Percentiles rank a stretch among this genome's conserved stretches.
These are phyloP conservation scores for Drosophila ohnishii DNA, from an alignment of 1,140 invertebrate species.

Conservation along the genomic window DNA sequence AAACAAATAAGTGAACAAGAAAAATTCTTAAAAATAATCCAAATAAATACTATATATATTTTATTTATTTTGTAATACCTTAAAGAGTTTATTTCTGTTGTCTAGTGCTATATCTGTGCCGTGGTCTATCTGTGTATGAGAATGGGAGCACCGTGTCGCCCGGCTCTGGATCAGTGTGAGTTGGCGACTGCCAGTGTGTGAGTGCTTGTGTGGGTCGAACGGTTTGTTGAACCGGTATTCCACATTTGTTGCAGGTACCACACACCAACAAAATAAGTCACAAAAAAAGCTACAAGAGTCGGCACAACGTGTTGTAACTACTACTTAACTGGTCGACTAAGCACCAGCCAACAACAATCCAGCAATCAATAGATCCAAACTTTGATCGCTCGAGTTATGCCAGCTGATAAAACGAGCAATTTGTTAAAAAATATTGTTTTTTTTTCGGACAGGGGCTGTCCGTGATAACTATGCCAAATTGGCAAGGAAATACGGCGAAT, in stretches of 20 bases:
- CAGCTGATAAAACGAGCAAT: slow-evolving; percentile 25
- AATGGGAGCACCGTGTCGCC: slow-evolving; percentile 66
- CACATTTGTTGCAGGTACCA: slow-evolving; percentile 49
- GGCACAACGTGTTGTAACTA: slow-evolving; percentile 43
- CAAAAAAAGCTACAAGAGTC: not conserved
- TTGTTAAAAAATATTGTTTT: slow-evolving; percentile 1
- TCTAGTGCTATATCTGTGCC: not conserved
- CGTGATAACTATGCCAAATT: slow-evolving; percentile 8
- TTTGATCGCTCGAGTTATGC: not conserved
- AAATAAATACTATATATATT: not conserved
- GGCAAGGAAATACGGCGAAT: not conserved
- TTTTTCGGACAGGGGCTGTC: slow-evolving; percentile 9
- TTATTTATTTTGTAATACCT: too few species aligned
- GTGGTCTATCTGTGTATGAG: slow-evolving; percentile 47
- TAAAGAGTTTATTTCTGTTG: not conserved
- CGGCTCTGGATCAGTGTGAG: slow-evolving; percentile 25
- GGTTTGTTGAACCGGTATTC: slow-evolving; percentile 65
- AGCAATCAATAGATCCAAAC: slow-evolving; percentile 27
- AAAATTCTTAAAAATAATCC: fast-evolving
- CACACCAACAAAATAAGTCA: slow-evolving; percentile 12
- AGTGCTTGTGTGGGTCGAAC: slow-evolving; percentile 44
- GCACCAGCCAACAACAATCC: not conserved
- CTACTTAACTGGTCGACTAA: slow-evolving; percentile 48
- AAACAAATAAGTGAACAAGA: not conserved
- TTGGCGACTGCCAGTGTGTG: slow-evolving; percentile 4